phyloP scores from a whole-genome alignment of 2,888 invertebrate species.

The Saturnia pavonia region DNA sequence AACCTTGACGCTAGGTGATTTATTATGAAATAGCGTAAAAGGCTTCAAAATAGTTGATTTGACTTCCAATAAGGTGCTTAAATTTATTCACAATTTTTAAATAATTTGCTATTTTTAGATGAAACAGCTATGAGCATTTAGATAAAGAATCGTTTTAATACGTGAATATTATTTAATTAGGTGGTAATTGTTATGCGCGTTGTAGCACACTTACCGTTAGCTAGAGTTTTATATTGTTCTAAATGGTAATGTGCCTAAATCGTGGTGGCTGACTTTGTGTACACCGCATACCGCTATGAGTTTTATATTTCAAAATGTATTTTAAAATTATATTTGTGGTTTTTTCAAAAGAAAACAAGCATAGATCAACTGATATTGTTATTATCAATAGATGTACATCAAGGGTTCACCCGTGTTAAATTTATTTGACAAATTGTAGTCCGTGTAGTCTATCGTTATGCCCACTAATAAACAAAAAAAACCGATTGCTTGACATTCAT shows the following conservation, averaged over 20 bases:
- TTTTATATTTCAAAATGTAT: neutral
- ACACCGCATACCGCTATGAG: neutral
- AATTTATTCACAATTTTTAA: slow-evolving; percentile 1
- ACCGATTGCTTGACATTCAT: too few species aligned
- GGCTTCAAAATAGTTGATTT: neutral
- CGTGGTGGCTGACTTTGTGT: neutral
- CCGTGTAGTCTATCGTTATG: too few species aligned
- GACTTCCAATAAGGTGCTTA: neutral
- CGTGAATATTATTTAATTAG: slow-evolving; percentile 15
- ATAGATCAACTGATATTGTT: too few species aligned
- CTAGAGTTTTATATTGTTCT: slow-evolving; percentile 27
- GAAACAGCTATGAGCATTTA: neutral
- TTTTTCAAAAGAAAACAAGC: too few species aligned
- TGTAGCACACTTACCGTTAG: slow-evolving; percentile 28
- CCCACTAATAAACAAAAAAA: too few species aligned
- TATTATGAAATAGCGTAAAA: neutral
- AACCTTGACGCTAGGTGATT: neutral
- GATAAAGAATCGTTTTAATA: neutral
- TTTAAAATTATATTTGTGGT: neutral
- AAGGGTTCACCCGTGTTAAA: too few species aligned
- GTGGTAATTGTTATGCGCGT: slow-evolving; percentile 14
- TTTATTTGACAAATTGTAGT: too few species aligned
- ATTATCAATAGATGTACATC: too few species aligned
- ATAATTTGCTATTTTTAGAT: neutral
- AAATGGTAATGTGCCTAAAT: slow-evolving; percentile 19